phyloP scores from a whole-genome alignment of 2,797 vertebrate genomes.

The Phrynocephalus forsythii region DNA sequence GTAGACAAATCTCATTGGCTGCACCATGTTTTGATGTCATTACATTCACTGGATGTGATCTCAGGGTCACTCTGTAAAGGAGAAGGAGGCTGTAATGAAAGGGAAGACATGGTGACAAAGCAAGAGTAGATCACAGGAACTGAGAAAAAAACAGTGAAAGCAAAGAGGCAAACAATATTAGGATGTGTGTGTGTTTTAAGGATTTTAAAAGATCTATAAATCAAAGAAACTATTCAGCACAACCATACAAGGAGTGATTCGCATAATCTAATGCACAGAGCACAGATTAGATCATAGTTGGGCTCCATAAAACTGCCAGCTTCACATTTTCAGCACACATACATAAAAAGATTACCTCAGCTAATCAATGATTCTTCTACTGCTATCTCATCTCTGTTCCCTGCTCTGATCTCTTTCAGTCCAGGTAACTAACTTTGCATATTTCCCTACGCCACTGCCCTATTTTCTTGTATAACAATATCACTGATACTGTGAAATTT shows the following conservation, averaged over 20 bases:
- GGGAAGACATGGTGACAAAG: background rate
- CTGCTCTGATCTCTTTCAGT: background rate
- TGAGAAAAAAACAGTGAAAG: background rate
- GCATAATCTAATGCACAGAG: background rate
- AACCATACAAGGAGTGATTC: background rate
- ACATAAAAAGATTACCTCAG: background rate
- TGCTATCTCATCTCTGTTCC: background rate
- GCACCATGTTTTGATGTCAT: background rate
- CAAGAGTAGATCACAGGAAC: background rate
- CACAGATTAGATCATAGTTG: constrained; percentile 3
- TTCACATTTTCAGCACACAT: background rate
- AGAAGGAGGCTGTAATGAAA: background rate
- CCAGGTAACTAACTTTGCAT: background rate
- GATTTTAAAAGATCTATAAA: background rate
- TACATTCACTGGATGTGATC: background rate
- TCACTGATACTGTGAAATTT: background rate
- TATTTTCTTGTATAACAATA: background rate
- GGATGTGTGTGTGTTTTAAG: background rate
- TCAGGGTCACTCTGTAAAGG: background rate
- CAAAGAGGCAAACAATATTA: background rate
- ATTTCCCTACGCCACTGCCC: background rate
- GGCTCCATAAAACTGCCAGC: background rate
- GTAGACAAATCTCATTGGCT: background rate
- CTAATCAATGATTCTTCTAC: background rate
- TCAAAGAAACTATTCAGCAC: background rate